Evolutionary conservation across 1,140 invertebrate genomes (phyloP), one percentile per base, ranked within the genome.

Genomic region (Brachionus asplanchnoidis): DNA sequence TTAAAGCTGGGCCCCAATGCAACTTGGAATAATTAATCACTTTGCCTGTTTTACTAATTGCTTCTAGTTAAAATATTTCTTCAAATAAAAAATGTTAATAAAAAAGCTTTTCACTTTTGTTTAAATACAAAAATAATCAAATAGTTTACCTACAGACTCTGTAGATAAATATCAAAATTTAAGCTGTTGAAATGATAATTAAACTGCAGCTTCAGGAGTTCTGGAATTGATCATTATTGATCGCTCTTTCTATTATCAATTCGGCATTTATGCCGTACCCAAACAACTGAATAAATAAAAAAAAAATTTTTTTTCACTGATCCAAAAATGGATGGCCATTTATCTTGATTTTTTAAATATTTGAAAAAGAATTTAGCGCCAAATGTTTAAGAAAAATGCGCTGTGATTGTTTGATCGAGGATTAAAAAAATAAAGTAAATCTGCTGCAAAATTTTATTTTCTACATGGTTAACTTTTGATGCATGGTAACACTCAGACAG

Each of bases 41-140:
- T 60, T 60, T 8, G n/a, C 5, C 53, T 60, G 53, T 23, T 60
- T 9, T 8, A 60, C 53, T 60, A 60, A 60, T 60, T 60, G 20
- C 53, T 23, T 60, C n/a, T 60, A 60, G 53, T 60, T 60, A 23
- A 60, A 60, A 60, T 23, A 60, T 60, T 8, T 60, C 20, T 60
- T 20, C n/a, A 60, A 60, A 60, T 26, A 60, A 60, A 56, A 50
- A 53, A 53, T 53, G 46, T 53, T 53, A 53, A 60, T 23, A 20
- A 9, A 20, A 60, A 60, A 60, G 53, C 53, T 60, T 60, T 60
- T 60, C 20, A 60, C 53, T 60, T 60, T 60, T 8, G 53, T 23
- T 60, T 60, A 60, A 60, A 60, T 60, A 60, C 53, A 23, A 60
- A 60, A 60, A 60, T 60, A 60, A 60, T 60, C 53, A 60, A 60